Evolutionary conservation across 1,140 invertebrate genomes (phyloP), one percentile per base, ranked within the genome.

Genomic region (Drosophila baimaii): DNA sequence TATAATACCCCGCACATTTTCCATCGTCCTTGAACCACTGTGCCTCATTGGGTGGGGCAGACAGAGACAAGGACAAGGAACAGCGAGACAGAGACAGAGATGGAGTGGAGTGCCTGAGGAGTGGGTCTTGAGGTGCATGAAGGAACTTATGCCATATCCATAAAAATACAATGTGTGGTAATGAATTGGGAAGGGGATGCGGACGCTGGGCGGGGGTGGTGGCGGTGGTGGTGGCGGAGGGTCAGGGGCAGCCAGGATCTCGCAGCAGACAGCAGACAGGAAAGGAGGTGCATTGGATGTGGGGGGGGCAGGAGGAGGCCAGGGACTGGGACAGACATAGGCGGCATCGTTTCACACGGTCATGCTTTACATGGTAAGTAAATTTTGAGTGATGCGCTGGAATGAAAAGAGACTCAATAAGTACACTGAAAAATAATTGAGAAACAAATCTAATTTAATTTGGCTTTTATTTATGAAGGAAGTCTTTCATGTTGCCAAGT

Each of bases 131-230:
- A 27, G 63, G 37, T 69, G 44, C 63, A 43, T 12, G 63, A 55
- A 69, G 65, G 43, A 70, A 58, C 68, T 71, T 75, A 74, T 65
- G 46, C 61, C 52, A 66, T 52, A 66, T 41, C 73, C 73, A 68
- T 76, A 77, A 77, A 77, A 77, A 72, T 77, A 77, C 73, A 77
- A 77, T 77, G 73, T 76, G 73, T 68, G 73, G 73, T 76, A 76
- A 76, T 76, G 72, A 76, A 76, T 71, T 56, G 25, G 33, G 43
- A 21, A 33, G 55, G 39, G 6, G 6, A 1, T 46, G 44, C 13
- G 21, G 44, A 23, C 15, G 43, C n/a, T n/a, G 12, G 43, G 13
- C 12, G 15, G 2, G 13, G 43, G 21, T 7, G 44, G 44, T 8
- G 21, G 43, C 15, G 15, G n/a, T 17, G 37, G 41, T 19, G 5